phyloP scores from a whole-genome alignment of 2,888 invertebrate genomes.

The Drosophila buzzatii region DNA sequence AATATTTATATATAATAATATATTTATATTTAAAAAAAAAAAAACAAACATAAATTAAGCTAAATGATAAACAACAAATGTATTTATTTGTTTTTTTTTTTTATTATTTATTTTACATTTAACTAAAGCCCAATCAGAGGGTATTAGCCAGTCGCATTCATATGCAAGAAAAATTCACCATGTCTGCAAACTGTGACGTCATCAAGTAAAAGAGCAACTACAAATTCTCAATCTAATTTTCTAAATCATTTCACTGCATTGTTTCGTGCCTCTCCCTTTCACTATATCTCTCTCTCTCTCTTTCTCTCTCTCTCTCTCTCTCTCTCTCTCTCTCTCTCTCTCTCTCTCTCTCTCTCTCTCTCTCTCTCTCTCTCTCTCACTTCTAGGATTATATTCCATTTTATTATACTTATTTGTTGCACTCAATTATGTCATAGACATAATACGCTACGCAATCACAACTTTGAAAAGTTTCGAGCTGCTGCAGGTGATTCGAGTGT shows the following conservation, averaged over 20 bases:
- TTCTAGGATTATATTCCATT: no score
- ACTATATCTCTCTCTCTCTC: no score
- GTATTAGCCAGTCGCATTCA: not conserved
- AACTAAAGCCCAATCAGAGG: not conserved
- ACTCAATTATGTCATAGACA: not conserved
- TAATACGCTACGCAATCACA: not conserved
- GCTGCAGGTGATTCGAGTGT: conserved; percentile 9
- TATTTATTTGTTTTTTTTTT: not conserved
- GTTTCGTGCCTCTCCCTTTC: not conserved
- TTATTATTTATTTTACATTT: not conserved
- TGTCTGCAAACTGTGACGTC: not conserved
- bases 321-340: not conserved
- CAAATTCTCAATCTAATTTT: conserved; percentile 2
- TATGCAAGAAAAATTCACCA: no score
- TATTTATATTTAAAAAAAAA: no score
- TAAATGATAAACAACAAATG: no score
- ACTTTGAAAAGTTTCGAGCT: not conserved
- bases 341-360: no score
- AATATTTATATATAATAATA: no score
- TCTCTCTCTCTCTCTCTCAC: no score
- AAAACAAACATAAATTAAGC: no score
- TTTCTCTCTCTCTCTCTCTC: not conserved
- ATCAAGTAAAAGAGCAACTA: not conserved
- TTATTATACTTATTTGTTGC: not conserved
- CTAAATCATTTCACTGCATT: conserved; percentile 1